Conservation (phyloP, 1,140 invertebrate genomes). For the Parasteatoda tepidariorum region DNA sequence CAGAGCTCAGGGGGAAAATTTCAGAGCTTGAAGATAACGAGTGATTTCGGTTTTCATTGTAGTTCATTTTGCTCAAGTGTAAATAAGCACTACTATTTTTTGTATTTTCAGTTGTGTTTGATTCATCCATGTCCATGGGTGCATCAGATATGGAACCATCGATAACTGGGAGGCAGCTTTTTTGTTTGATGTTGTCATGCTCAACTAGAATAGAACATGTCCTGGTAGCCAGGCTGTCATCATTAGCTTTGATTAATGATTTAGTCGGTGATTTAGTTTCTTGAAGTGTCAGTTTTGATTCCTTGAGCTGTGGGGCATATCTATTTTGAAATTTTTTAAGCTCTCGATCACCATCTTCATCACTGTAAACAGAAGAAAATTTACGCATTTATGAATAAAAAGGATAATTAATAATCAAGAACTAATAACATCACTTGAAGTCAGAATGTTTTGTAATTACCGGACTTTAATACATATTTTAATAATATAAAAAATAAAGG, state of each 20-base stretch:
- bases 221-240: not conserved
- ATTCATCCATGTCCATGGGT: not conserved
- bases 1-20: not conserved
- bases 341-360: conserved; percentile 77
- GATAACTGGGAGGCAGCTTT: not conserved
- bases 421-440: not conserved
- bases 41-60: not conserved
- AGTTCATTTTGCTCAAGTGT: not conserved
- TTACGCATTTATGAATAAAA: not conserved
- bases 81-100: not conserved
- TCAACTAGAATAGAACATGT: too few relatives aligned
- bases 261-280: not conserved
- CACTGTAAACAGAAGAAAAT: conserved; percentile 66
- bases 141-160: not conserved
- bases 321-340: conserved; percentile 71
- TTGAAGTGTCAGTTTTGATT: not conserved
- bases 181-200: too few relatives aligned
- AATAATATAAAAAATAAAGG: too few relatives aligned
- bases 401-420: not conserved
- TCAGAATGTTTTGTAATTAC: too few relatives aligned
- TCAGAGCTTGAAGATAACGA: not conserved
- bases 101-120: not conserved
- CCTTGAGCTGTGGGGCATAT: conserved; percentile 57
- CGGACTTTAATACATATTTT: too few relatives aligned
- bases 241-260: not conserved